A percentile compares a stretch with the other conserved stretches of the same genome.
These are phyloP conservation scores for Danaus melanippus DNA, from an alignment of 1,140 invertebrate species.

Conservation along the genomic window DNA sequence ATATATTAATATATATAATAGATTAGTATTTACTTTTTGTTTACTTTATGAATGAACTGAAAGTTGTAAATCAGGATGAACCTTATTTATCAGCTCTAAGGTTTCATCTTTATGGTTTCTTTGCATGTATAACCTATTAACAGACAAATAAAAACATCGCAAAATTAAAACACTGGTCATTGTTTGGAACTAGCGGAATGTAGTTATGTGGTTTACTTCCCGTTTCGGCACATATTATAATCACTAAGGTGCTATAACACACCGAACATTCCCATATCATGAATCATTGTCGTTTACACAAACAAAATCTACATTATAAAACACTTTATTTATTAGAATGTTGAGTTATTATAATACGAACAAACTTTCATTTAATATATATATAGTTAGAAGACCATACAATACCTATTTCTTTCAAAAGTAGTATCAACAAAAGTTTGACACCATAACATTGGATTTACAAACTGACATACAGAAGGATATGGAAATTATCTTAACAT, in stretches of 20 bases:
- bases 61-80: too few relatives aligned
- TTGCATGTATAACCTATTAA: conserved; percentile 29
- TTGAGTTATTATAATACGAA: conserved; percentile 12
- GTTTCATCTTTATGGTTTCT: conserved; percentile 25
- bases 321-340: conserved; percentile 12
- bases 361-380: conserved; percentile 45
- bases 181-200: conserved; percentile 10
- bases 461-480: conserved; percentile 33
- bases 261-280: conserved; percentile 57
- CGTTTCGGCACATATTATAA: conserved; percentile 43
- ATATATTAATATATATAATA: too few relatives aligned
- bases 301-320: conserved; percentile 16
- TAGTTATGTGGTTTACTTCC: conserved; percentile 34
- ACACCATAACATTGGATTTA: conserved; percentile 57
- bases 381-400: conserved; percentile 26
- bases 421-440: conserved; percentile 68
- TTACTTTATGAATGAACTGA: too few relatives aligned
- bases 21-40: too few relatives aligned
- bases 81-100: conserved; percentile 3
- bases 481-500: conserved; percentile 21
- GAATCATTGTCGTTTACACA: conserved; percentile 49
- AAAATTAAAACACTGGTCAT: conserved; percentile 17
- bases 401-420: conserved; percentile 41
- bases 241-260: conserved; percentile 41
- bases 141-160: conserved; percentile 11